A percentile compares a stretch with the other conserved stretches of the same genome.
Conservation (phyloP, 1,140 invertebrate genomes). For the Gonioctena quinquepunctata region DNA sequence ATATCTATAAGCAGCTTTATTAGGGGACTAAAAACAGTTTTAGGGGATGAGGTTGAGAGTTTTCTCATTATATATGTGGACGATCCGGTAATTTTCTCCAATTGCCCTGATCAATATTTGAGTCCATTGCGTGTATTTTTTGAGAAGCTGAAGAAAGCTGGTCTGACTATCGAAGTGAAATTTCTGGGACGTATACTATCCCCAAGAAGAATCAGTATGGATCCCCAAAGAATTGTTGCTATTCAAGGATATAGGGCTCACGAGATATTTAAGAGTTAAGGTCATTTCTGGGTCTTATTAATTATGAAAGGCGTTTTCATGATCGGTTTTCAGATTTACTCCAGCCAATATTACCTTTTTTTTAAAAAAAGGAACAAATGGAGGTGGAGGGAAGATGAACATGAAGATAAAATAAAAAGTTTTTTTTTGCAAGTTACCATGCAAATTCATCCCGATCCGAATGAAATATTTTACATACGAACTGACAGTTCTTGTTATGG, state of each 20-base stretch:
- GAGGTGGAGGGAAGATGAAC: not conserved
- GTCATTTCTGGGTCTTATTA: constrained; percentile 9
- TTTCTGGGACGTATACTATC: constrained; percentile 4
- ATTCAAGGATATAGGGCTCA: constrained; percentile 4
- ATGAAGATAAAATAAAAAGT: not conserved
- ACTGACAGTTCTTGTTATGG: not conserved
- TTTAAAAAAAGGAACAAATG: not conserved
- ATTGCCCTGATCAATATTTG: not conserved
- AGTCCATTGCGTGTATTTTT: constrained; percentile 8
- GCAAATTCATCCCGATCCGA: not conserved
- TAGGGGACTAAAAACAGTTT: not conserved
- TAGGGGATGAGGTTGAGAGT: not conserved
- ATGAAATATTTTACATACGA: not conserved
- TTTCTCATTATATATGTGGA: constrained; percentile 8
- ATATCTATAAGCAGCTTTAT: not conserved
- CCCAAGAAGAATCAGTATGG: not conserved
- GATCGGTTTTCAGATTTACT: constrained; percentile 9
- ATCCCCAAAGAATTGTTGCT: not conserved
- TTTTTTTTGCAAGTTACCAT: not conserved
- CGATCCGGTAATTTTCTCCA: constrained; percentile 7
- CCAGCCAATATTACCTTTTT: not conserved
- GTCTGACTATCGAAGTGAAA: constrained; percentile 50
- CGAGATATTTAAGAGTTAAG: constrained; percentile 10
- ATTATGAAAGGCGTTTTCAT: constrained; percentile 6
- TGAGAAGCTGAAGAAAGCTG: constrained; percentile 32